Evolutionary conservation across 1,140 invertebrate species (phyloP), one percentile per base, ranked within the genome.

Genomic region (Saccostrea cuccullata): DNA sequence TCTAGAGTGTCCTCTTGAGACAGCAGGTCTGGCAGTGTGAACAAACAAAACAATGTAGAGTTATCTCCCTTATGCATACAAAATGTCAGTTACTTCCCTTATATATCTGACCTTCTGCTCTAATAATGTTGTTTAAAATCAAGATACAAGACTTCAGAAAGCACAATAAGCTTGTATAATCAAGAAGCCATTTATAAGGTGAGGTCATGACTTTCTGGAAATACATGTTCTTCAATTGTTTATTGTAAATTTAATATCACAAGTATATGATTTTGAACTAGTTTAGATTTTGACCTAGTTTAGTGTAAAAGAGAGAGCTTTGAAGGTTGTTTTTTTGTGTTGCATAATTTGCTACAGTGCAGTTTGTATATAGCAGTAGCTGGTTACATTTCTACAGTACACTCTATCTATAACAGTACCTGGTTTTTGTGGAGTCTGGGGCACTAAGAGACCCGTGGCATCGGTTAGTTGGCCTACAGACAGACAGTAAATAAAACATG

Each of bases 1-100:
- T 83, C 84, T 26, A 73, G 26, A 26, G 26, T 30, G 9, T 82
- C 26, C 82, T 30, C 86, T 60, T 82, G 56, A 64, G 84, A 77
- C 86, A 82, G 36, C 84, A 83, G 56, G 89, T 82, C 55, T 70
- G 64, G 64, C 47, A 86, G 60, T 55, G 60, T 47, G 85, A 86
- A 86, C 64, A 70, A 70, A 40, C 40, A 86, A 87, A 89, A 86
- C 82, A 85, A 73, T 55, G 55, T 13, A 36, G 55, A 36, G 30
- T 40, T 87, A 70, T 30, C 47, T 56, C 26, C 70, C 70, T 73
- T 30, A 2, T 11, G 11, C 26, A 30, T 36, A 73, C 15, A 73
- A 73, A 73, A 73, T 20, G 17, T 64, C 58, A 64, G 58, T 64
- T 64, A 47, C 9, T 47, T 47, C 47, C 47, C 47, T 47, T 9